These are phyloP conservation scores for Anas platyrhynchos DNA, from an alignment of 2,113 vertebrate species.

Conservation along the genomic window DNA sequence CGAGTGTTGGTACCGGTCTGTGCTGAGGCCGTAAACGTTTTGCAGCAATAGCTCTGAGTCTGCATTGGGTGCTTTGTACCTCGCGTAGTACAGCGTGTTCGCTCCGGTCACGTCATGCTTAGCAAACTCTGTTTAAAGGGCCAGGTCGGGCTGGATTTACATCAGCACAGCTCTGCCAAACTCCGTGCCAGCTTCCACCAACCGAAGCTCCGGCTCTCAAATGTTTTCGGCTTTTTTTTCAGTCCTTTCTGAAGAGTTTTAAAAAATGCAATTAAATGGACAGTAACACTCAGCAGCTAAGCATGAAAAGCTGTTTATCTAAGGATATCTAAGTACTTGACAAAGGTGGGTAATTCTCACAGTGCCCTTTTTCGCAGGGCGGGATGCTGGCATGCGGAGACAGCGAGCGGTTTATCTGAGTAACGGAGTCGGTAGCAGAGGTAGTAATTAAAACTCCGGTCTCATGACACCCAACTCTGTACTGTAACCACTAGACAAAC, in stretches of 20 bases:
- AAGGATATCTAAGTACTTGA: conserved; percentile 40
- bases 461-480: conserved; percentile 69
- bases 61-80: background rate
- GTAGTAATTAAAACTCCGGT: conserved; percentile 70
- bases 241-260: background rate
- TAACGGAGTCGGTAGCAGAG: conserved; percentile 44
- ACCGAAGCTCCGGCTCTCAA: background rate
- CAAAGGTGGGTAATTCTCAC: conserved; percentile 53
- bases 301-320: conserved; percentile 46
- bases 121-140: background rate
- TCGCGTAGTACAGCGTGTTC: conserved; percentile 2
- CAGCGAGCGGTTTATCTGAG: conserved; percentile 44
- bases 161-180: background rate
- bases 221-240: background rate
- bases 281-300: conserved; percentile 5
- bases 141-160: background rate
- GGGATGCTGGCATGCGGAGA: conserved; percentile 51
- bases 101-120: background rate
- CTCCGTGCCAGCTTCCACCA: background rate
- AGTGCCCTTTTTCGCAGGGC: conserved; percentile 24
- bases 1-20: background rate
- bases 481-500: conserved; percentile 65
- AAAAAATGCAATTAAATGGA: conserved; percentile 35
- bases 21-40: background rate
- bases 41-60: background rate